Percentiles rank a stretch among this genome's conserved stretches.
phyloP scores from a whole-genome alignment of 2,113 vertebrate species.

The Anolis sagrei region DNA sequence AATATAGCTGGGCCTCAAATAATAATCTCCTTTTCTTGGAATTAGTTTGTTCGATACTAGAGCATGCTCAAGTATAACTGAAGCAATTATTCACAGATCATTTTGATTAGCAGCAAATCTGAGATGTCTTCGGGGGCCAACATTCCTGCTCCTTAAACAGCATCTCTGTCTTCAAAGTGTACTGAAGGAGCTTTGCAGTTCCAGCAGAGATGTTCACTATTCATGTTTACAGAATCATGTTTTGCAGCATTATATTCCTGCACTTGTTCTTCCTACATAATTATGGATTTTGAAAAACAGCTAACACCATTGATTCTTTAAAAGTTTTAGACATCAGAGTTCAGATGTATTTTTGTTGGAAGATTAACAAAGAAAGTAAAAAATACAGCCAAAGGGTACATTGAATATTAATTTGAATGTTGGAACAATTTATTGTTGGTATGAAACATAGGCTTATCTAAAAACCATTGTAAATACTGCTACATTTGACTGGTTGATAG shows the following conservation, averaged over 20 bases:
- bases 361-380: slow-evolving; percentile 18
- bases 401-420: background rate
- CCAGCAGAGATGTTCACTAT: slow-evolving; percentile 20
- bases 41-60: slow-evolving; percentile 24
- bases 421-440: background rate
- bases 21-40: slow-evolving; percentile 41
- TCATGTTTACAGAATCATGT: slow-evolving; percentile 21
- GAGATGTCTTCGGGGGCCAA: slow-evolving; percentile 1
- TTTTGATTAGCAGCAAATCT: slow-evolving; percentile 38
- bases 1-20: slow-evolving; percentile 30
- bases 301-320: background rate
- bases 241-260: background rate
- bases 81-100: slow-evolving; percentile 25
- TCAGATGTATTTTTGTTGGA: background rate
- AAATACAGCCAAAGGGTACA: background rate
- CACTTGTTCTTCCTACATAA: background rate
- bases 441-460: background rate
- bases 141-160: slow-evolving; percentile 2
- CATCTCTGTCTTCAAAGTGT: slow-evolving; percentile 17
- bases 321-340: background rate
- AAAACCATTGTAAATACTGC: background rate
- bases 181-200: background rate
- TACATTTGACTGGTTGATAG: background rate
- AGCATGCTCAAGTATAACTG: slow-evolving; percentile 22
- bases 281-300: slow-evolving; percentile 25